Evolutionary conservation across 2,113 vertebrate species (phyloP), one percentile per base, ranked within the genome.

Genomic region (Pachypanchax playfairii): DNA sequence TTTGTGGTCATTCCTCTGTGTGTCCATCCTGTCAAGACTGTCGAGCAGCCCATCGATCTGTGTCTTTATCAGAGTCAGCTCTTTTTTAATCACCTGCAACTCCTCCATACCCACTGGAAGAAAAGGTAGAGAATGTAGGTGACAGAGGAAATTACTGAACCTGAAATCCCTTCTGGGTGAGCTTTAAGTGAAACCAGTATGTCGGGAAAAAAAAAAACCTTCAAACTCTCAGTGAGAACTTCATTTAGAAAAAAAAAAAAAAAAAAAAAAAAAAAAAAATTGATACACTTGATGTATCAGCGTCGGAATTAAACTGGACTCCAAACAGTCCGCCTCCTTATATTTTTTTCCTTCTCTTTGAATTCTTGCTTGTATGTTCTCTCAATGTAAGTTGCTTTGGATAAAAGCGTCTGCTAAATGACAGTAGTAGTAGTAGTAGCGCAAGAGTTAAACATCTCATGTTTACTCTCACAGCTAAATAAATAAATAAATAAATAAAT

Each of bases 41-140:
- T 94, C 90, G 86, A 96, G 84, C 43, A 96, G 92, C 50, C 80
- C 91, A 86, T 96, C 94, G 87, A 95, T 94, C 84, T 93, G 94
- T 7, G 89, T 93, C 90, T 96, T 96, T 90, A 96, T 97, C 87
- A 92, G 91, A 57, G 92, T 93, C 87, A 96, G 90, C 90, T 94
- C 93, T 15, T 85, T 91, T 77, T 92, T 93, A 91, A 95, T 94
- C 79, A 92, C 92, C 85, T 92, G 91, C 80, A 96, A 86, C 84
- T 94, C 94, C 57, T 94, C 90, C 0, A 92, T 91, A 35, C 76
- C 80, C 74, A 93, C 94, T 95, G 89, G 22, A 79, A 72, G 28
- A 70, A 22, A 51, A 56, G 25, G 61, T 51, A 59, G 22, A 35
- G 35, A 22, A 65, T 6, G 9, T 24, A 18, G 47, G 20, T 7